Conservation (phyloP, 1,140 invertebrate species). For the Bombus consobrinus region DNA sequence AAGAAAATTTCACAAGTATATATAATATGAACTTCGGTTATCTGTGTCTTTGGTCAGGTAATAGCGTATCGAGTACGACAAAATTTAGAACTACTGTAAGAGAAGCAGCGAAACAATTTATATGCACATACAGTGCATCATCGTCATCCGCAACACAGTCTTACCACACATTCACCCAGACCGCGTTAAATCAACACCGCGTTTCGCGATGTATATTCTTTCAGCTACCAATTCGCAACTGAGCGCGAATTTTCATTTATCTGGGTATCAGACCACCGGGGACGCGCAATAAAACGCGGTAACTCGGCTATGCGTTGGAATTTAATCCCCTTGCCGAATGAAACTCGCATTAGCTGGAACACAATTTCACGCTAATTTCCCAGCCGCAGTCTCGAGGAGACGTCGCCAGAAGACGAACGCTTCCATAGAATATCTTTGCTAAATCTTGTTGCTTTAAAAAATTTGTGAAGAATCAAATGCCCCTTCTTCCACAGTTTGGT, state of each 20-base stretch:
- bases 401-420: slow-evolving; percentile 28
- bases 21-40: too few relatives aligned
- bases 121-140: too few relatives aligned
- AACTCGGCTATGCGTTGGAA: slow-evolving; percentile 24
- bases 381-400: slow-evolving; percentile 12
- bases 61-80: too few relatives aligned
- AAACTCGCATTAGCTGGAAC: slow-evolving; percentile 38
- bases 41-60: too few relatives aligned
- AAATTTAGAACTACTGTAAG: too few relatives aligned
- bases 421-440: slow-evolving; percentile 15
- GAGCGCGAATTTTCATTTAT: slow-evolving; percentile 40
- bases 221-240: slow-evolving; percentile 33
- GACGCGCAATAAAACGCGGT: slow-evolving; percentile 33
- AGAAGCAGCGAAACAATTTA: too few relatives aligned
- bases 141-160: neutral
- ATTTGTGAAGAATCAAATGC: neutral
- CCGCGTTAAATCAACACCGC: slow-evolving; percentile 8
- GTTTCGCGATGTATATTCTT: neutral
- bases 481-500: neutral
- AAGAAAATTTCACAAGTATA: too few relatives aligned
- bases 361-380: slow-evolving; percentile 55
- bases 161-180: too few relatives aligned
- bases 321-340: slow-evolving; percentile 52
- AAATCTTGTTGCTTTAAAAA: slow-evolving; percentile 1
- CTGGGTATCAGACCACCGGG: neutral